These are phyloP conservation scores for Scolopax mira DNA, from an alignment of 2,113 vertebrate genomes.

Conservation along the genomic window DNA sequence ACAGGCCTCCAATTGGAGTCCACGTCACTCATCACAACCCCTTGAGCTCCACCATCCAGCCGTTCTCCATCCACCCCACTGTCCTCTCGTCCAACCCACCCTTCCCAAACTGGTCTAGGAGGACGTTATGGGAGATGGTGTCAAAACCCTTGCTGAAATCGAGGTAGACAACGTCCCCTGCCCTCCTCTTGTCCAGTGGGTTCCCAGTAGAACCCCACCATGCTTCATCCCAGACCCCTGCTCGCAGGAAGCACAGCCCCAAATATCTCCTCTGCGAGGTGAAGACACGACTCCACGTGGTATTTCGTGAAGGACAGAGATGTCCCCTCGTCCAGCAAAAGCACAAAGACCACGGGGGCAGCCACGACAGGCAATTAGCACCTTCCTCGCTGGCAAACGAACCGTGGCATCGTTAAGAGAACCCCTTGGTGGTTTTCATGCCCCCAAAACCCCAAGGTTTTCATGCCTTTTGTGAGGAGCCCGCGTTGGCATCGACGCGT, in stretches of 20 bases:
- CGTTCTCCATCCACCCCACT: too few species aligned
- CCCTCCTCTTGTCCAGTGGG: too few species aligned
- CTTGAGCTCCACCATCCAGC: too few species aligned
- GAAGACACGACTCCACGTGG: fast-evolving
- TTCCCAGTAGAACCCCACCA: too few species aligned
- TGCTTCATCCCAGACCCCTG: not conserved
- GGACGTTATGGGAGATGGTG: too few species aligned
- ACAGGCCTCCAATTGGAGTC: too few species aligned
- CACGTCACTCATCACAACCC: too few species aligned
- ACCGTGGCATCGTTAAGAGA: not conserved
- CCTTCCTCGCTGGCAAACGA: not conserved
- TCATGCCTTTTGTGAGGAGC: not conserved
- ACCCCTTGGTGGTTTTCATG: not conserved
- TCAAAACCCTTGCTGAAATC: too few species aligned
- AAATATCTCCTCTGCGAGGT: not conserved
- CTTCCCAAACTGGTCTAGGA: too few species aligned
- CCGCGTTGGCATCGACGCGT: fast-evolving
- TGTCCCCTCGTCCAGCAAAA: not conserved
- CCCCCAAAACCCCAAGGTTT: too few species aligned
- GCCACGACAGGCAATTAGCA: fast-evolving
- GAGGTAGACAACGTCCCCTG: too few species aligned
- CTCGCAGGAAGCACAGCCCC: fast-evolving
- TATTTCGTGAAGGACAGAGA: not conserved
- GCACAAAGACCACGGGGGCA: fast-evolving
- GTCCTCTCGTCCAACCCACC: too few species aligned